Base-by-base conservation (phyloP, 37 sponge, comb jelly and placozoan species). In the Agelas oroides region DNA sequence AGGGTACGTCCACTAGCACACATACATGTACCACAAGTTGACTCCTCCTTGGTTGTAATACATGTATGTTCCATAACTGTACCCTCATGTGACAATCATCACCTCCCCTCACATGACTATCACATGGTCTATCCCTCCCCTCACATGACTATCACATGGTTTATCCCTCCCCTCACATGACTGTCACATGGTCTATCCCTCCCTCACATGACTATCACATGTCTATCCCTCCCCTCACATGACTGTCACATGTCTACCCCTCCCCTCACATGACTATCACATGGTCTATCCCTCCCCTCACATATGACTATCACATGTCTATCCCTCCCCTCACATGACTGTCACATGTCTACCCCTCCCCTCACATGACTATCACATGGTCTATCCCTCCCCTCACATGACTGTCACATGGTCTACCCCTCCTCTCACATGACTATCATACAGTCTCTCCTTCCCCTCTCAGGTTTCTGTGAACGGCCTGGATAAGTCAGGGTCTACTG, bases 401-500 rank as follows among this genome's bases (percentile, higher is more conserved):
- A 46, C 46, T 46, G 8, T 46, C 46, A 18, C 0, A 16, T 23
- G 27, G 21, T 1, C n/a, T 16, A 2, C 12, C 12, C 62, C 25
- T 61, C 25, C 12, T 5, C 12, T 61, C 25, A 27, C 23, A 27
- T 61, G 62, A 27, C 25, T 61, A 61, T 61, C 62, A 61, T 61
- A 14, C 14, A 12, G 13, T 12, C 62, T 5, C 25, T 25, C 25
- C 25, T 12, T 25, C 30, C 14, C 39, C 14, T 71, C 20, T 31
- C 23, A 90, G 92, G 93, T 98, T 61, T 98, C 99, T 38, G 93
- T 90, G 23, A 98, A 98, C 84, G 96, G 96, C 6, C 82, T 98
- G 80, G 99, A 98, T 83, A 96, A 98, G 77, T 93, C 99, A 0
- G 99, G 99, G 6, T 98, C 96, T n/a, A 98, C 99, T 34, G 86